Evolutionary conservation across 2,113 vertebrate genomes (phyloP), one percentile per base, ranked within the genome.

Genomic region (Climacteris rufus): DNA sequence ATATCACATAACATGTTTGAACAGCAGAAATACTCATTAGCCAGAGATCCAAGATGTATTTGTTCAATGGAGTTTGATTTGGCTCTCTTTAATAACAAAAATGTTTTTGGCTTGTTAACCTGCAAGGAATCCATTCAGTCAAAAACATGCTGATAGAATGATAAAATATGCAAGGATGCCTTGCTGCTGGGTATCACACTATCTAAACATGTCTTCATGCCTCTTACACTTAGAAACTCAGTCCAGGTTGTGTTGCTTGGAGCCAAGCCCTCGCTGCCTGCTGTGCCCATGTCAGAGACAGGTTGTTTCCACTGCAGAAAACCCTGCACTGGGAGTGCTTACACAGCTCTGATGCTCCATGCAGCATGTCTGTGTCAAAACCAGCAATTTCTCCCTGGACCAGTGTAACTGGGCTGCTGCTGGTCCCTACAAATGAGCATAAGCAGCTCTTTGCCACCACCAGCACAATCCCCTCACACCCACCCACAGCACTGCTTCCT

Each of bases 361-460:
- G 2, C 50, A 68, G 27, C n/a, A n/a, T 15, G 39, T 22, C 13
- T 12, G 5, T 30, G 13, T 20, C 47, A 27, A 24, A n/a, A 63
- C 17, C 35, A 87, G 53, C 33, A 5, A 7, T 54, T 89, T 23
- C 35, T 35, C 7, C 35, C 45, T 19, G 19, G 23, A 19, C 20
- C 23, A 8, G 30, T n/a, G 20, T 50, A 19, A 71, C 31, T 1
- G 9, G 45, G 21, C n/a, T 44, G 75, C 83, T 85, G 11, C 20
- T 74, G 33, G 19, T 63, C 39, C 31, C 24, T 8, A 1, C 37
- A 37, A 52, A 31, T 12, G 49, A 56, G 60, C 40, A 15, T 7
- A 12, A 57, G 49, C n/a, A 27, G 59, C 20, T 44, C 0, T 47
- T 56, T 57, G 30, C 12, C 45, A 33, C 16, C 44, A 22, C 0